Conservation (phyloP, 1,140 invertebrate species). For the Drosophila rhopaloa region DNA sequence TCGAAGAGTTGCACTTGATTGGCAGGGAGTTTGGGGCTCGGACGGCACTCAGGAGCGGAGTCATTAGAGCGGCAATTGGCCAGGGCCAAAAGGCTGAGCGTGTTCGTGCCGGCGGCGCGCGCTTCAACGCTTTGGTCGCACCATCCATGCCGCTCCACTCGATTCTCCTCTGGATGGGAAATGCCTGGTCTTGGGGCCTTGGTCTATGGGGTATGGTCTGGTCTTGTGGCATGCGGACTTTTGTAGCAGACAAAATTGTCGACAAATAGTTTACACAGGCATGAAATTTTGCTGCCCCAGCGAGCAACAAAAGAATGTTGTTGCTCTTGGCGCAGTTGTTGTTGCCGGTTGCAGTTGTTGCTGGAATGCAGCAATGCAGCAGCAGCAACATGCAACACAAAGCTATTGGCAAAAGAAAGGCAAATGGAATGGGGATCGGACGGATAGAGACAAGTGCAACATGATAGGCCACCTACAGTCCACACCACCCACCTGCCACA, state of each 20-base stretch:
- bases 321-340: constrained; percentile 56
- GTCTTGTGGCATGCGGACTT: constrained; percentile 72
- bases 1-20: constrained; percentile 32
- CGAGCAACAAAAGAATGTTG: constrained; percentile 69
- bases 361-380: constrained; percentile 38
- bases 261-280: constrained; percentile 83
- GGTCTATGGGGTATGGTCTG: constrained; percentile 10
- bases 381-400: constrained; percentile 60
- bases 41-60: constrained; percentile 24
- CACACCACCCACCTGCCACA: constrained; percentile 19
- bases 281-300: constrained; percentile 75
- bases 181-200: constrained; percentile 4
- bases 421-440: constrained; percentile 16
- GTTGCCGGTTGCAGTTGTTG: constrained; percentile 57
- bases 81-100: constrained; percentile 33
- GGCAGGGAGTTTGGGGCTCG: constrained; percentile 19
- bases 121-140: constrained; percentile 65
- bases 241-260: constrained; percentile 82
- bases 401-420: constrained; percentile 33
- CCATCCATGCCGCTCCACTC: constrained; percentile 15
- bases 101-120: constrained; percentile 66
- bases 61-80: constrained; percentile 75
- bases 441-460: constrained; percentile 36
- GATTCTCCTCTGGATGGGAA: constrained; percentile 13
- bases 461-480: constrained; percentile 15